Conservation (phyloP, 2,888 invertebrate genomes). For the Agapostemon virescens region DNA sequence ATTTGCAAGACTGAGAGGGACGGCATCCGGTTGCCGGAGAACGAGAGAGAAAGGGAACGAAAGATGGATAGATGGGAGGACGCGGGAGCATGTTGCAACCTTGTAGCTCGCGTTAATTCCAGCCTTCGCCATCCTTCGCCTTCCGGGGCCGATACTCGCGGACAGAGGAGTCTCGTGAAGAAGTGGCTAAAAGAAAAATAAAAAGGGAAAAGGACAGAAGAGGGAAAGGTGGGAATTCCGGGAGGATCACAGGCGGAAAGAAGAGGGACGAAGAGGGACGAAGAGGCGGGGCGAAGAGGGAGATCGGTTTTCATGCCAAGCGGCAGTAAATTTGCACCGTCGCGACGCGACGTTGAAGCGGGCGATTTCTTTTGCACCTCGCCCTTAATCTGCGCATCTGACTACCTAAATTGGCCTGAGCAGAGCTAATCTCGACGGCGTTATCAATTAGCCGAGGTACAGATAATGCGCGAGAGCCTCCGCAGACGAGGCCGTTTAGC, state of each 20-base stretch:
- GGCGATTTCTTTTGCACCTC: conserved; percentile 69
- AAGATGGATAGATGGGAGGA: not conserved
- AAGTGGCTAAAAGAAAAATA: conserved; percentile 23
- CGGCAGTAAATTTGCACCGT: conserved; percentile 72
- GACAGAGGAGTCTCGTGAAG: conserved; percentile 46
- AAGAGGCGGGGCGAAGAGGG: conserved; percentile 39
- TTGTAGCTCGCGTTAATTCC: conserved; percentile 58
- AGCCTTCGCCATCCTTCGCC: conserved; percentile 49
- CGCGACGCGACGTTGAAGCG: conserved; percentile 65
- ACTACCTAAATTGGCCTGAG: conserved; percentile 74
- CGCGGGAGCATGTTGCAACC: conserved; percentile 29
- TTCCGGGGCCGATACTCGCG: conserved; percentile 48
- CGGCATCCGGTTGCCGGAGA: not conserved
- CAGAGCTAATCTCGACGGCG: conserved; percentile 73
- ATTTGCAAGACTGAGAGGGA: conserved; percentile 6
- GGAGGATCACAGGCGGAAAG: not conserved
- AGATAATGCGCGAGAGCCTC: conserved; percentile 61
- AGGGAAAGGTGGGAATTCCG: not conserved
- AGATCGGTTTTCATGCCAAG: conserved; percentile 71
- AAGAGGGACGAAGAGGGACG: not conserved
- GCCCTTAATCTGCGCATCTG: conserved; percentile 73
- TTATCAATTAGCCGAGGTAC: conserved; percentile 74
- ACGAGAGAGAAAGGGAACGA: not conserved
- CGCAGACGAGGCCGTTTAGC: conserved; percentile 44
- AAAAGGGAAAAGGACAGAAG: not conserved